These are phyloP conservation scores for Netelia virgata DNA, from an alignment of 2,888 invertebrate genomes.

Conservation along the genomic window DNA sequence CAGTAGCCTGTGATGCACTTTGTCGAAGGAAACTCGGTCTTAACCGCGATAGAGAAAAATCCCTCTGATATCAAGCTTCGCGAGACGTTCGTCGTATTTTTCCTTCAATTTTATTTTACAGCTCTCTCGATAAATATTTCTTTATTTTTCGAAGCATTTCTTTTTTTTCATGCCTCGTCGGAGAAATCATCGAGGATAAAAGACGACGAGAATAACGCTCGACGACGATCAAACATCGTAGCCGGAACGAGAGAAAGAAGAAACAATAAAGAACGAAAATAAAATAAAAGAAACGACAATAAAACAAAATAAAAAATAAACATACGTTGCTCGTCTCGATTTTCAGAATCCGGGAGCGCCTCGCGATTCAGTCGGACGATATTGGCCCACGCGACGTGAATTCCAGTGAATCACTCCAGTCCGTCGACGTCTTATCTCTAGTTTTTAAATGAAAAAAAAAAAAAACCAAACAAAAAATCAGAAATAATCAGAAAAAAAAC, in stretches of 20 bases:
- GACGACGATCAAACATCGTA: not conserved
- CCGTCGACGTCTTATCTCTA: slow-evolving; percentile 20
- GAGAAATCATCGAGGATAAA: too few relatives aligned
- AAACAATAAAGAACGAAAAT: not conserved
- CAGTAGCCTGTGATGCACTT: not conserved
- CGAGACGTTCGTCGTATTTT: not conserved
- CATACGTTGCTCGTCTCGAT: not conserved
- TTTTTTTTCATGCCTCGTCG: too few relatives aligned
- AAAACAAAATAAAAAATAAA: not conserved
- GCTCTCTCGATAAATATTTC: too few relatives aligned
- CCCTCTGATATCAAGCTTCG: not conserved
- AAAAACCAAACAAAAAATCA: too few relatives aligned
- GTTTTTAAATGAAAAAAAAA: not conserved
- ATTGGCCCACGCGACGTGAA: slow-evolving; percentile 49
- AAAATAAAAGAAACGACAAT: too few relatives aligned
- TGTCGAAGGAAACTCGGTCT: slow-evolving; percentile 37
- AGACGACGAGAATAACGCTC: not conserved
- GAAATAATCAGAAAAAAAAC: not conserved
- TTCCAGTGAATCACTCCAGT: slow-evolving; percentile 49
- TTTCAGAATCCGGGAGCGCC: too few relatives aligned
- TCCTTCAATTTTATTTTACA: not conserved
- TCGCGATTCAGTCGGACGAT: too few relatives aligned
- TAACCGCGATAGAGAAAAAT: slow-evolving; percentile 32
- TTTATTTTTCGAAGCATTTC: too few relatives aligned
- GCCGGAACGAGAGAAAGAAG: not conserved